Evolutionary conservation across 1,140 invertebrate species (phyloP).

Genomic region (Tetragonula clypearis): DNA sequence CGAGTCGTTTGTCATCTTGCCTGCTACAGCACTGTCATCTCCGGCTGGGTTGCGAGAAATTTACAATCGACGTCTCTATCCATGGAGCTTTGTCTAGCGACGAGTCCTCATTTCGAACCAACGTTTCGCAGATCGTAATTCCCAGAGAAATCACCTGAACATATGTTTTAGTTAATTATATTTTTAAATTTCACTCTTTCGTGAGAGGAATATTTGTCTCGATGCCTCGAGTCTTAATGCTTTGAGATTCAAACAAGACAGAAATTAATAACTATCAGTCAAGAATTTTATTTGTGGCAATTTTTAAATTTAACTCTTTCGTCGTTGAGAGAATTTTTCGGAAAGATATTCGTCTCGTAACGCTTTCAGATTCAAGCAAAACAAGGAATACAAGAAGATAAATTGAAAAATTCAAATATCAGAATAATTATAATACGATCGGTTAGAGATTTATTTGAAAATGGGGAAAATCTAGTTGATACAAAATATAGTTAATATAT

Average conservation of each 20-base stretch:
- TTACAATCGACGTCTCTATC: constrained; percentile 61
- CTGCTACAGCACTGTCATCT: constrained; percentile 27
- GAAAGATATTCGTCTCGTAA: no score
- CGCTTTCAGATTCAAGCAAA: no score
- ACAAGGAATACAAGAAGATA: no score
- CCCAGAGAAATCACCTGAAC: not conserved
- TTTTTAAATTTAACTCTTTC: no score
- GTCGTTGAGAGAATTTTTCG: no score
- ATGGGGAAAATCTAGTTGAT: no score
- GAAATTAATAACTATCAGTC: no score
- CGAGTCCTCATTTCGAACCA: not conserved
- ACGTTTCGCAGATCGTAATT: not conserved
- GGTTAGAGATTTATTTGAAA: no score
- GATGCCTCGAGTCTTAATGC: no score
- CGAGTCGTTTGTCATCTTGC: constrained; percentile 54
- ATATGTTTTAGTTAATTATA: not conserved
- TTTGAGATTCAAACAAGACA: not conserved
- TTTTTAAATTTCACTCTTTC: not conserved
- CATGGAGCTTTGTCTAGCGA: not conserved
- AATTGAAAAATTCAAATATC: no score
- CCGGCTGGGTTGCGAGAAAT: constrained; percentile 26
- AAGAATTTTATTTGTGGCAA: no score
- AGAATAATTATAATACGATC: no score
- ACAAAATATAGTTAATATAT: not conserved
- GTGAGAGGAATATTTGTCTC: not conserved